Evolutionary conservation across 2,888 invertebrate genomes (phyloP).

Genomic region (Heliconius cydno): DNA sequence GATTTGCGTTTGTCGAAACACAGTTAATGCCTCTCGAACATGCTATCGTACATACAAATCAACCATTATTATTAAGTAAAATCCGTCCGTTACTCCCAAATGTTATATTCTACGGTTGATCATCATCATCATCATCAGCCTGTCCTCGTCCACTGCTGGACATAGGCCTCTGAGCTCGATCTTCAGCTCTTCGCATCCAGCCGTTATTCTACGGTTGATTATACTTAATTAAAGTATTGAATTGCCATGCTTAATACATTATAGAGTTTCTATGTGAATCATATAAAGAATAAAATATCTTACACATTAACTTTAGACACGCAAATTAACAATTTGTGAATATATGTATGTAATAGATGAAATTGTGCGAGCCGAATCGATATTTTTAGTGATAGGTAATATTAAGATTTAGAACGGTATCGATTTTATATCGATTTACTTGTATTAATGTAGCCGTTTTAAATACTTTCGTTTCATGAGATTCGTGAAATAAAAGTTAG

Average conservation of each 20-base stretch:
- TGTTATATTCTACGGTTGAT: constrained; percentile 61
- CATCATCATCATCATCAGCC: too few relatives aligned
- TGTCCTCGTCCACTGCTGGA: too few relatives aligned
- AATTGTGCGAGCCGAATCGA: constrained; percentile 72
- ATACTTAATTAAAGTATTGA: constrained; percentile 71
- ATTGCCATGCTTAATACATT: constrained; percentile 57
- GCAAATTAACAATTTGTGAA: constrained; percentile 70
- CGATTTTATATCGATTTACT: constrained; percentile 63
- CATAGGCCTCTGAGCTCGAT: too few relatives aligned
- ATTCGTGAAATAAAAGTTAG: constrained; percentile 65
- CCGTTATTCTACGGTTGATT: constrained; percentile 66
- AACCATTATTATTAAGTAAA: constrained; percentile 56
- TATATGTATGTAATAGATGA: constrained; percentile 68
- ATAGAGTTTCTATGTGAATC: constrained; percentile 23
- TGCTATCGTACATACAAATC: constrained; percentile 64
- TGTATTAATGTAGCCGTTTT: constrained; percentile 37
- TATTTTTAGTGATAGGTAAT: constrained; percentile 62
- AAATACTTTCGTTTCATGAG: constrained; percentile 54
- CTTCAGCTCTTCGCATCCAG: too few relatives aligned
- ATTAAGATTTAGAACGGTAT: constrained; percentile 70
- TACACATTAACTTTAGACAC: constrained; percentile 56
- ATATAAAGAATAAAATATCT: constrained; percentile 59
- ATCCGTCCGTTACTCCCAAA: constrained; percentile 56
- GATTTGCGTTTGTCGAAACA: constrained; percentile 67
- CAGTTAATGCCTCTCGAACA: constrained; percentile 65